Base-by-base conservation (phyloP, 2,888 invertebrate genomes). In the Drosophila phalerata region DNA sequence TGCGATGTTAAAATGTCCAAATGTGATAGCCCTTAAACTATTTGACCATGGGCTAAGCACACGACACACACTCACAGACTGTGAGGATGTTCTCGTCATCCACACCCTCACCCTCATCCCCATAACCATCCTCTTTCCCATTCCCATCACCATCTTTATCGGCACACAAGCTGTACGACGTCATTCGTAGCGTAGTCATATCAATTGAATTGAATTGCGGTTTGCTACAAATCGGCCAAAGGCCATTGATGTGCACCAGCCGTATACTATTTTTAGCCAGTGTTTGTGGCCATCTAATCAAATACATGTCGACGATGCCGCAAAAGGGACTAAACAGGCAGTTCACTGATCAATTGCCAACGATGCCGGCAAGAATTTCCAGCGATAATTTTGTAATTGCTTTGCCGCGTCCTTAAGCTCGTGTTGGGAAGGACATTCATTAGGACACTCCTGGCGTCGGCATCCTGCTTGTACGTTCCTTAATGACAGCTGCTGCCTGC, bases 281-380 rank as follows among this genome's bases (percentile, higher is more conserved):
- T 55, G 64, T 48, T 48, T 51, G 55, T 45, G 56, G 51, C 51
- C 52, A 51, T 52, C 42, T 34, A 13, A 45, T n/a, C 25, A 62
- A 55, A 30, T 48, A 47, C 56, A 32, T 65, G 77, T 62, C 30
- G 75, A 34, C 53, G 53, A 32, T 48, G 73, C 22, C 56, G 30
- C 56, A 69, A 63, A 62, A 53, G 61, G 34, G 52, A 51, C 51
- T 51, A 66, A 78, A 48, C 52, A 67, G 65, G 51, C 69, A 67
- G 73, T 88, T 66, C 81, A 73, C 67, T 69, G 84, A 86, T 88
- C 88, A 82, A 88, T 83, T 88, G 77, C 49, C 65, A 64, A 47
- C 45, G 70, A 83, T 88, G 77, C 45, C 13, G 53, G 66, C 51
- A 32, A 48, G 48, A 48, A 48, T 48, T 19, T 49, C 53, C 13